Conservation (phyloP, 1,140 invertebrate genomes). For the Drosophila subpulchrella region DNA sequence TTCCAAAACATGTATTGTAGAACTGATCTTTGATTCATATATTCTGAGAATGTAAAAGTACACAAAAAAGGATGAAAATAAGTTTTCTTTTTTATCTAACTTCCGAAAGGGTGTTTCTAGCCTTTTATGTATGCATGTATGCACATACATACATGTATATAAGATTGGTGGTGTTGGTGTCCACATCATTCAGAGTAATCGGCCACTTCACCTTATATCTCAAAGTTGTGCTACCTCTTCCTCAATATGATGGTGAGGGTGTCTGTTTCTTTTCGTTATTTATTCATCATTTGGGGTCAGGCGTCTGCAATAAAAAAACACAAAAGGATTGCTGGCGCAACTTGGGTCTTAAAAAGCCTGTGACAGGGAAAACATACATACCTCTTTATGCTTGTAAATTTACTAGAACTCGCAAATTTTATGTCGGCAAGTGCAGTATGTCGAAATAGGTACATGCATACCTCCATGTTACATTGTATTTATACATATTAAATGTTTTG, state of each 20-base stretch:
- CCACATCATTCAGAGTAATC: not conserved
- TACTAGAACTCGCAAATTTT: too few relatives aligned
- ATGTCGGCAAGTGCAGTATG: not conserved
- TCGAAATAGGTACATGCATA: not conserved
- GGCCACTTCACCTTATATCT: not conserved
- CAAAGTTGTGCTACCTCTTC: not conserved
- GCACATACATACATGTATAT: not conserved
- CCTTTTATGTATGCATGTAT: not conserved
- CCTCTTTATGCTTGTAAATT: conserved; percentile 1
- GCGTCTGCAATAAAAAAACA: conserved; percentile 24
- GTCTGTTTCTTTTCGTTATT: conserved; percentile 14
- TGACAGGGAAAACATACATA: not conserved
- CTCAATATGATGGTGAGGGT: not conserved
- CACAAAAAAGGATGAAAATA: too few relatives aligned
- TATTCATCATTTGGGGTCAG: conserved; percentile 11
- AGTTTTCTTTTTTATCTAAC: not conserved
- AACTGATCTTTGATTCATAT: too few relatives aligned
- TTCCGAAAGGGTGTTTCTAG: not conserved
- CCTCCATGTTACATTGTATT: not conserved
- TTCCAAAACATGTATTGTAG: too few relatives aligned
- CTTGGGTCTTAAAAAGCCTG: conserved; percentile 36
- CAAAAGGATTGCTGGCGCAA: conserved; percentile 13
- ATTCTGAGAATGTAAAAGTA: too few relatives aligned
- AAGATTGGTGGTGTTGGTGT: not conserved
- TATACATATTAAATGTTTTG: not conserved